Conservation (phyloP, 2,888 invertebrate genomes). For the Atethmia centrago region DNA sequence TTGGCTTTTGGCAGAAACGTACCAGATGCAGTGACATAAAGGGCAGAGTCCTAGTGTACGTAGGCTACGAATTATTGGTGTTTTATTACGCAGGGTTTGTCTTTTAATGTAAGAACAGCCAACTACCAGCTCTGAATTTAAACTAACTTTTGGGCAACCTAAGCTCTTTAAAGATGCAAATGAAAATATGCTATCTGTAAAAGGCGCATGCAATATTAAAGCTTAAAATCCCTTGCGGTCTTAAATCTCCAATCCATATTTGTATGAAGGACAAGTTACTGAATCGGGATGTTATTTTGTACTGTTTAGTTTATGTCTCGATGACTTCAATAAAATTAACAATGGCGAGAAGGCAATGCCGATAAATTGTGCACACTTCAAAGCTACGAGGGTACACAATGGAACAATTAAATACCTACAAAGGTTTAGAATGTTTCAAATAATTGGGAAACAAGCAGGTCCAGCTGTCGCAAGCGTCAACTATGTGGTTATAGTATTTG, state of each 20-base stretch:
- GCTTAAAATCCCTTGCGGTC: too few species aligned
- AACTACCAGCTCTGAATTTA: neutral
- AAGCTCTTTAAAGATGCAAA: neutral
- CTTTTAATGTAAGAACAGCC: constrained; percentile 6
- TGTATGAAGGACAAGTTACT: neutral
- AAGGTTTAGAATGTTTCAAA: neutral
- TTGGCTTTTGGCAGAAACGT: neutral
- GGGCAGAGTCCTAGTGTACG: neutral
- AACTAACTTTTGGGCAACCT: neutral
- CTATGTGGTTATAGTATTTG: too few species aligned
- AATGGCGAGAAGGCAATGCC: constrained; percentile 40
- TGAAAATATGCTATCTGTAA: neutral
- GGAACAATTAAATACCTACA: constrained; percentile 20
- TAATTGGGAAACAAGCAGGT: neutral
- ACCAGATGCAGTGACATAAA: neutral
- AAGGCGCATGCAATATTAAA: neutral
- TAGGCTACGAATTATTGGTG: neutral
- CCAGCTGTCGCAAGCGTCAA: too few species aligned
- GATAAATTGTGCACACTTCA: constrained; percentile 8
- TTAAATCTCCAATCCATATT: neutral
- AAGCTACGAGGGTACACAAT: constrained; percentile 21
- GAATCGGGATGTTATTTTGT: constrained; percentile 12
- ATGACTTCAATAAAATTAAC: constrained; percentile 6
- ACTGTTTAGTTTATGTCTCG: constrained; percentile 2
- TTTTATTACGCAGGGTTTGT: constrained; percentile 10